These are phyloP conservation scores for Ameiurus melas DNA, from an alignment of 2,113 vertebrate species.

Conservation along the genomic window DNA sequence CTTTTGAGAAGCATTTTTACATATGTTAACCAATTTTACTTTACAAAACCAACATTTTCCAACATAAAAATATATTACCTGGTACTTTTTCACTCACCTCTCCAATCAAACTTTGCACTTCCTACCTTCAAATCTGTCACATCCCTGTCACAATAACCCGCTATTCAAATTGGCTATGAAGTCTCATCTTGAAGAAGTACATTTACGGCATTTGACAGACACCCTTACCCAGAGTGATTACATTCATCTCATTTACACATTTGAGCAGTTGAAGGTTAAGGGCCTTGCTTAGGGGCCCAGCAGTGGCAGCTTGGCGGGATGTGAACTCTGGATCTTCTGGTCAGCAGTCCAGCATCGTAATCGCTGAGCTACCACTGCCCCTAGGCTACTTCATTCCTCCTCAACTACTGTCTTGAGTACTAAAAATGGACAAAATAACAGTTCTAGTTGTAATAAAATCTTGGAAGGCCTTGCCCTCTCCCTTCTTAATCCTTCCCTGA, in stretches of 20 bases:
- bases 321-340: too few relatives aligned
- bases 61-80: neutral
- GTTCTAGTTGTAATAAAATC: neutral
- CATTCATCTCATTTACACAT: too few relatives aligned
- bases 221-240: too few relatives aligned
- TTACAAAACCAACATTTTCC: neutral
- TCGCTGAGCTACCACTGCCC: too few relatives aligned
- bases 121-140: conserved; percentile 17
- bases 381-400: neutral
- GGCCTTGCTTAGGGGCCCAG: too few relatives aligned
- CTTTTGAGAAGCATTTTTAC: neutral
- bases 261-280: too few relatives aligned
- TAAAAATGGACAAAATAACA: neutral
- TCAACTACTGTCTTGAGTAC: neutral
- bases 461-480: neutral
- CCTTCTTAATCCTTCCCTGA: neutral
- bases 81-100: neutral
- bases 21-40: neutral
- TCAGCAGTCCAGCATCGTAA: too few relatives aligned
- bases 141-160: neutral
- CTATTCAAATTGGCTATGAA: neutral
- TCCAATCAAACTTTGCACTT: conserved; percentile 1
- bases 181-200: neutral
- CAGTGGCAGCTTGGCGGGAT: too few relatives aligned
- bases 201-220: too few relatives aligned